phyloP scores from a whole-genome alignment of 2,888 invertebrate genomes.

The Drosophila pseudotalamancana region DNA sequence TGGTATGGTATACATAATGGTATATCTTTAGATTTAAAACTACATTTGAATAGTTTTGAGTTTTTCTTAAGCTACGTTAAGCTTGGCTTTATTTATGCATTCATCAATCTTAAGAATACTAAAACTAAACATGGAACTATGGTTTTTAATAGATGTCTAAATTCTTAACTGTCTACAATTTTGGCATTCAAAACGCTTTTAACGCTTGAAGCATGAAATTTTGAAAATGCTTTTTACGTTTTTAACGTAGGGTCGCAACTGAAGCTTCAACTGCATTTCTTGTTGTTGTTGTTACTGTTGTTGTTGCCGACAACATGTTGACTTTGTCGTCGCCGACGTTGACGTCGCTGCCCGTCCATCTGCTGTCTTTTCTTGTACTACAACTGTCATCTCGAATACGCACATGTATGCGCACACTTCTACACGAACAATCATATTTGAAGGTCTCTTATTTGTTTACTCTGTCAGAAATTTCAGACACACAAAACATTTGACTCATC shows the following conservation, averaged over 20 bases:
- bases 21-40: too few relatives aligned
- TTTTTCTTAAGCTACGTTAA: too few relatives aligned
- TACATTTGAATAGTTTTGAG: too few relatives aligned
- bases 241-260: slow-evolving; percentile 52
- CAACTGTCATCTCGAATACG: slow-evolving; percentile 50
- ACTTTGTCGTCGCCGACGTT: slow-evolving; percentile 35
- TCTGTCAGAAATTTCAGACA: not conserved
- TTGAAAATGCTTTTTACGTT: slow-evolving; percentile 79
- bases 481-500: slow-evolving; percentile 1
- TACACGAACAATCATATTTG: slow-evolving; percentile 5
- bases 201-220: slow-evolving; percentile 57
- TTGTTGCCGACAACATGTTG: slow-evolving; percentile 39
- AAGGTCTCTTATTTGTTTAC: not conserved
- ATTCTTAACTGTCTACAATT: slow-evolving; percentile 31
- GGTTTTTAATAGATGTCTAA: too few relatives aligned
- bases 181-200: slow-evolving; percentile 64
- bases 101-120: too few relatives aligned
- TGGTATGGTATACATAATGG: too few relatives aligned
- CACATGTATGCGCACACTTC: slow-evolving; percentile 21
- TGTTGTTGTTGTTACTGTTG: slow-evolving; percentile 7
- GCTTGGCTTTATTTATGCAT: too few relatives aligned
- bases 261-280: slow-evolving; percentile 35
- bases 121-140: too few relatives aligned
- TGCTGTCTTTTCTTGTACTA: slow-evolving; percentile 63
- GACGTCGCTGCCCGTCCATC: slow-evolving; percentile 46